phyloP scores from a whole-genome alignment of 2,888 invertebrate species.

The Melieria omissa region DNA sequence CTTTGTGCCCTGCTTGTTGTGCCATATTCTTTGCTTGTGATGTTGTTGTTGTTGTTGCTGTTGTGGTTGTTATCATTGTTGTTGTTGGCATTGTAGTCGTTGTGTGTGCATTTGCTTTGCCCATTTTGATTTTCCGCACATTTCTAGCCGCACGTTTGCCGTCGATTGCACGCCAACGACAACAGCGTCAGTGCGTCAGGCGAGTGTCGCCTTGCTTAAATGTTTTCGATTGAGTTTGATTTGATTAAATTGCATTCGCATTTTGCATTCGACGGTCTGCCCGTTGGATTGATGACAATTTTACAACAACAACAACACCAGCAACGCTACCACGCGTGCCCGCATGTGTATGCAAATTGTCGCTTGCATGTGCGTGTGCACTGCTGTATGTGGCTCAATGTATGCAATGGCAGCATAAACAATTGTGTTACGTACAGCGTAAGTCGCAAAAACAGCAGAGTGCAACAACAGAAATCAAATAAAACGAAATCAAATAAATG shows the following conservation, averaged over 20 bases:
- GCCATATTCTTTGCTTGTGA: neutral
- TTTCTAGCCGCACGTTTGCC: slow-evolving; percentile 10
- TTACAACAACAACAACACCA: too few relatives aligned
- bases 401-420: too few relatives aligned
- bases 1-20: too few relatives aligned
- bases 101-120: neutral
- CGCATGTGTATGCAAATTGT: slow-evolving; percentile 3
- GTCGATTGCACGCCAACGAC: neutral
- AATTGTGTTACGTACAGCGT: too few relatives aligned
- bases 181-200: neutral
- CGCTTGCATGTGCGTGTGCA: neutral
- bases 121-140: neutral
- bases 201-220: neutral
- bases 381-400: too few relatives aligned
- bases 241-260: slow-evolving; percentile 27
- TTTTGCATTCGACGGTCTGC: neutral
- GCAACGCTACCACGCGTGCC: neutral
- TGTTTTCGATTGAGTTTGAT: slow-evolving; percentile 15
- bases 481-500: too few relatives aligned
- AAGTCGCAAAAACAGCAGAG: too few relatives aligned
- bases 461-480: too few relatives aligned
- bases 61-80: slow-evolving; percentile 5
- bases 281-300: too few relatives aligned
- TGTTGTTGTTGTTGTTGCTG: slow-evolving; percentile 25
- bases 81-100: neutral